Evolutionary conservation across 2,113 vertebrate species (phyloP), one percentile per base, ranked within the genome.

Genomic region (Xenotilapia longispinis): DNA sequence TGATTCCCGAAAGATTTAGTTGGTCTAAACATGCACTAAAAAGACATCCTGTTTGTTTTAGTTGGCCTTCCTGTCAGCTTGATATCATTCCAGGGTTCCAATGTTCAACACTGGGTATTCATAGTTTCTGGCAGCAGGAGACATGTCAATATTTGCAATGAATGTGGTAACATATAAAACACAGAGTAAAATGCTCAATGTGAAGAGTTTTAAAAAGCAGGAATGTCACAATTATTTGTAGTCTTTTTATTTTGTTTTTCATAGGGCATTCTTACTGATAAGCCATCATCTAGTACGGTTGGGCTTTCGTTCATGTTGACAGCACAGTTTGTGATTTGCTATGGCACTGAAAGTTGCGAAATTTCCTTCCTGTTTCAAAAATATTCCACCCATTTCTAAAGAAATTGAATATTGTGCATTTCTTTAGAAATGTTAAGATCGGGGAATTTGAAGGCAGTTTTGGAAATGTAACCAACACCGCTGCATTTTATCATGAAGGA

Each of bases 31-130:
- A 95, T 60, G 60, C 70, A 85, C 63, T 84, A 82, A 91, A 87
- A 89, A 88, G 78, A 91, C 92, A 89, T 95, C 92, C 95, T 94
- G 94, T 95, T 95, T 93, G 92, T 94, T 90, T 91, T 94, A 87
- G 87, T 88, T 75, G 83, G 81, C 42, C 89, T 94, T 95, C 92
- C 88, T 93, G 92, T 90, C 53, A 60, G 83, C 83, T 65, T 87
- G 47, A 86, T 88, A 89, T 87, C 84, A 85, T 79, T 87, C 88
- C 87, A 86, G 53, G 11, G 13, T 79, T 87, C 88, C 86, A 86
- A 36, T 15, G 57, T 75, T 86, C 23, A 80, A 57, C 68, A 58
- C 28, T 26, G 28, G 45, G 73, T 79, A 9, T 79, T 87, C 54
- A 81, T 31, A 21, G 73, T 33, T n/a, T 49, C 11, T 51, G 83